Percentiles rank a stretch among this genome's conserved stretches.
phyloP scores from a whole-genome alignment of 1,140 invertebrate species.

The Halotydeus destructor region DNA sequence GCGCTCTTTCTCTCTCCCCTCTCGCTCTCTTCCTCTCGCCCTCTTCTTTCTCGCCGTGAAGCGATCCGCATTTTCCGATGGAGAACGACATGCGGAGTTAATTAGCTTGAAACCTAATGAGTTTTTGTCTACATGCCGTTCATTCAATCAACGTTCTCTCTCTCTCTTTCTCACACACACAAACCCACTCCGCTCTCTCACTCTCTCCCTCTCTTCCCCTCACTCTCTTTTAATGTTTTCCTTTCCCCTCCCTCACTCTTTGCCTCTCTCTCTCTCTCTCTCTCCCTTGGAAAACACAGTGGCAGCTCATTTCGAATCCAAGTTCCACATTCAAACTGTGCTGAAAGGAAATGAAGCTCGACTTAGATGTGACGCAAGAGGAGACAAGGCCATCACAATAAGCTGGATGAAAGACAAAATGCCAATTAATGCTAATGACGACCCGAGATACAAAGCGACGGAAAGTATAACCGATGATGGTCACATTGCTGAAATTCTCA shows the following conservation, averaged over 20 bases:
- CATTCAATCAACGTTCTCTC: too few species aligned
- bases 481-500: conserved; percentile 21
- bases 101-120: too few species aligned
- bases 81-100: too few species aligned
- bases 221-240: too few species aligned
- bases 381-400: conserved; percentile 23
- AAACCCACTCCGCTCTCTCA: too few species aligned
- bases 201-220: too few species aligned
- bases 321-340: conserved; percentile 17
- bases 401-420: conserved; percentile 23
- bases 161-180: too few species aligned
- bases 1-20: not conserved
- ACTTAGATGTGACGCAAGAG: conserved; percentile 1
- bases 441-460: conserved; percentile 15
- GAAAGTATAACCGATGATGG: conserved; percentile 14
- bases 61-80: not conserved
- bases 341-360: conserved; percentile 21
- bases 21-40: not conserved
- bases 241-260: too few species aligned
- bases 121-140: too few species aligned
- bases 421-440: conserved; percentile 14
- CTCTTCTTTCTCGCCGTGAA: not conserved
- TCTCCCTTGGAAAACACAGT: too few species aligned
- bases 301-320: conserved; percentile 19
- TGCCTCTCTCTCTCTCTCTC: too few species aligned